These are phyloP conservation scores for Conus ventricosus DNA, from an alignment of 1,140 invertebrate genomes.

Conservation along the genomic window DNA sequence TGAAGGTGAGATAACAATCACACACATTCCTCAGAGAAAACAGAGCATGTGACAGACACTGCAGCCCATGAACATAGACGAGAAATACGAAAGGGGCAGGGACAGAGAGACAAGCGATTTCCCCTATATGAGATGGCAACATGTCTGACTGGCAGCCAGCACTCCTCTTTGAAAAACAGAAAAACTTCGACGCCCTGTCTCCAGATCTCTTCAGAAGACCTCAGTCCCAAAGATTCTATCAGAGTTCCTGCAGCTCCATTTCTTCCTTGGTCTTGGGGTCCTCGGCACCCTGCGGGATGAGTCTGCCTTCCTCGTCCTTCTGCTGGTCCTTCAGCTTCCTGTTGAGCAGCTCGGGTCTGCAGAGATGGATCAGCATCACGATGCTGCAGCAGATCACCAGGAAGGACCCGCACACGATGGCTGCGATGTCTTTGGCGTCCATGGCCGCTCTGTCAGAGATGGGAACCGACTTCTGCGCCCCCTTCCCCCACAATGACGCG, in stretches of 20 bases:
- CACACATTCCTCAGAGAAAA: no score
- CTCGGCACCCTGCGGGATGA: not conserved
- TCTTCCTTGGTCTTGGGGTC: not conserved
- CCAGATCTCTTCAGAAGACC: not conserved
- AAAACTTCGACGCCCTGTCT: not conserved
- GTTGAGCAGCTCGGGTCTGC: constrained; percentile 15
- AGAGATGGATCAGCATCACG: constrained; percentile 22
- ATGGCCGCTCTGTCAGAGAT: not conserved
- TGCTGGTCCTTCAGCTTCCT: not conserved
- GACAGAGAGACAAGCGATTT: no score
- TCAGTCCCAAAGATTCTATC: no score
- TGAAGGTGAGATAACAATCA: no score
- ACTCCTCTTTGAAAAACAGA: not conserved
- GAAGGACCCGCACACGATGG: constrained; percentile 21
- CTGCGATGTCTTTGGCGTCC: not conserved
- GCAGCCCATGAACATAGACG: no score
- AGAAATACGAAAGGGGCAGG: no score
- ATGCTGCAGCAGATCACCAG: constrained; percentile 18
- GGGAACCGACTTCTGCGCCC: no score
- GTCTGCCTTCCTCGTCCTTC: not conserved
- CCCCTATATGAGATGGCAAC: not conserved
- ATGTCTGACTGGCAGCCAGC: not conserved
- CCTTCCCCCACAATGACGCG: no score
- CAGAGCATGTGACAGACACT: no score
- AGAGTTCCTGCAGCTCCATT: not conserved